Evolutionary conservation across 2,888 invertebrate species (phyloP), one percentile per base, ranked within the genome.

Genomic region (Entomobrya proxima): DNA sequence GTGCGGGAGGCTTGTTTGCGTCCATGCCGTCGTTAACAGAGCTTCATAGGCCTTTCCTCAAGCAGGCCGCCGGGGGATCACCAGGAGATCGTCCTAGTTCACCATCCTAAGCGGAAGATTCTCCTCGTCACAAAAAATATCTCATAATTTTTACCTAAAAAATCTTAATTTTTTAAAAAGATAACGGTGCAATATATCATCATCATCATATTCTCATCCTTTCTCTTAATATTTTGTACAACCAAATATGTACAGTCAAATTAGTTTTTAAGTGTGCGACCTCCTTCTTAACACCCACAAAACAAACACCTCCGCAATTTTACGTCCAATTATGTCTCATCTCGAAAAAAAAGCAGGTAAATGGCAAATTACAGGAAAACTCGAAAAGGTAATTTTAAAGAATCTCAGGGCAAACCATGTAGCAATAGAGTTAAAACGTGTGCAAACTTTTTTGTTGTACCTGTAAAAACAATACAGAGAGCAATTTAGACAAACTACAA

Each of bases 11-110:
- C 18, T 13, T 83, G 0, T 87, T 84, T 44, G 50, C 67, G 18
- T n/a, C n/a, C n/a, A 80, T 72, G 74, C 44, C 58, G 18, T 32
- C 81, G 61, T 78, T 64, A 27, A 50, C 88, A 32, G 90, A 90
- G 40, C 87, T 90, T 9, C 90, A 89, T 75, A 85, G 90, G 74
- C 90, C 90, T 11, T 90, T 90, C 58, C 76, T 90, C 32, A 89
- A 89, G 52, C 88, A 89, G 69, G 72, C 84, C 24, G 85, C 82
- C 0, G 50, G 74, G 2, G 69, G 69, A 44, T 78, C 85, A 37
- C 77, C 81, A 5, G 84, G 58, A 21, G 61, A 84, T 37, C 64
- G 86, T 44, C 86, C 86, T 21, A 85, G 80, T 18, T 85, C 86
- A 40, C 81, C 86, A n/a, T n/a, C n/a, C n/a, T n/a, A n/a, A n/a